A percentile compares a stretch with the other conserved stretches of the same genome.
Conservation (phyloP, 2,888 invertebrate species). For the Teinopalpus imperialis region DNA sequence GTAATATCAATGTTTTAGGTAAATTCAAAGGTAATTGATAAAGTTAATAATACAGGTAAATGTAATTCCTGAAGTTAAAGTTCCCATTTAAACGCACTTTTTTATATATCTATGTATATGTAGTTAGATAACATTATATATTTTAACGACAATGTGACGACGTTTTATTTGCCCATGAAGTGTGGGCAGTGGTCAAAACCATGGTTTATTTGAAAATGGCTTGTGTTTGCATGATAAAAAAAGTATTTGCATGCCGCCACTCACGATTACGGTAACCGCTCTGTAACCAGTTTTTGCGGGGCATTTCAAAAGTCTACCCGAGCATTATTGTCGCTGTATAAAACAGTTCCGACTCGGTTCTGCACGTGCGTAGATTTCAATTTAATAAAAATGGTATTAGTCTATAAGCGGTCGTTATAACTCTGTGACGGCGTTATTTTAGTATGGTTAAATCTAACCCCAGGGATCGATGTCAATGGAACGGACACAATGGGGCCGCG, state of each 20-base stretch:
- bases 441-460: constrained; percentile 56
- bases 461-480: constrained; percentile 71
- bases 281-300: constrained; percentile 32
- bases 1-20: too few species aligned
- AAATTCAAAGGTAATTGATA: too few species aligned
- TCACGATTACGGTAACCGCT: constrained; percentile 32
- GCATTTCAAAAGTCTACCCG: constrained; percentile 28
- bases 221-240: too few species aligned
- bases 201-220: constrained; percentile 31
- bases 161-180: background rate
- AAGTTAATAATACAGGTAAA: too few species aligned
- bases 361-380: constrained; percentile 33
- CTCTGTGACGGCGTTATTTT: constrained; percentile 33
- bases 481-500: constrained; percentile 57
- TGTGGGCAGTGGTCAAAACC: constrained; percentile 11
- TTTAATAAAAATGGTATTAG: constrained; percentile 22
- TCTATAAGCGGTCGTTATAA: constrained; percentile 18
- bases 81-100: too few species aligned
- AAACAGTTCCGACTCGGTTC: constrained; percentile 15
- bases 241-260: constrained; percentile 36
- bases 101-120: too few species aligned
- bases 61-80: too few species aligned
- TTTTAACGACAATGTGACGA: too few species aligned
- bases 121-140: too few species aligned
- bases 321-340: constrained; percentile 22